phyloP scores from a whole-genome alignment of 1,140 invertebrate genomes.

The Paraescarpia echinospica region DNA sequence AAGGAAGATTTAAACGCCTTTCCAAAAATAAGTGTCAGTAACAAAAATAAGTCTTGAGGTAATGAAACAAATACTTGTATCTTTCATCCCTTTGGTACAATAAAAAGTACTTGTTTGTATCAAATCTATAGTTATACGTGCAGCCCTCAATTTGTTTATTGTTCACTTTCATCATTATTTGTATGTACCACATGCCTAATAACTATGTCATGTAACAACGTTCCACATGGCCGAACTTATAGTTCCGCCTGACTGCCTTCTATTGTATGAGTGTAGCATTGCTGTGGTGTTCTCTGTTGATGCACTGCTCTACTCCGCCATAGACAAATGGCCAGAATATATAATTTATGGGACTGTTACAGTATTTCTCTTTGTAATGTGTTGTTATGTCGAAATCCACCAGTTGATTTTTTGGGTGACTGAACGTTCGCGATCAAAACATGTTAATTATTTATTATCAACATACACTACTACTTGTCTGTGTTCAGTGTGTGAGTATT shows the following conservation, averaged over 20 bases:
- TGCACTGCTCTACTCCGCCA: background rate
- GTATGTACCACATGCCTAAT: background rate
- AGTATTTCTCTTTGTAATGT: background rate
- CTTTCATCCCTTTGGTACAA: background rate
- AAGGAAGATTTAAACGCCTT: background rate
- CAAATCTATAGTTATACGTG: background rate
- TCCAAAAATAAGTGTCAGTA: background rate
- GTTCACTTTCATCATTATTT: background rate
- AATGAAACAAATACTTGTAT: no score
- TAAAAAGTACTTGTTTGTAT: background rate
- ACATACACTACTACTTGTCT: background rate
- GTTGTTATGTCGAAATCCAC: background rate
- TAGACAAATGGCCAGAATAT: constrained; percentile 1
- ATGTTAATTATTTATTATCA: background rate
- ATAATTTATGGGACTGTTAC: background rate
- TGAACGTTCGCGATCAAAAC: background rate
- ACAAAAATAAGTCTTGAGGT: background rate
- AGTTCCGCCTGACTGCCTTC: background rate
- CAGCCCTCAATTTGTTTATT: background rate
- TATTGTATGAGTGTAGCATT: background rate
- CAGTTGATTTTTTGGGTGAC: background rate
- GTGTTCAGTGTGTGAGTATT: background rate
- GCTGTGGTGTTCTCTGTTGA: background rate
- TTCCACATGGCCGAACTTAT: background rate
- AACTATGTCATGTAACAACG: background rate